A percentile compares a stretch with the other conserved stretches of the same genome.
Conservation (phyloP, 2,113 vertebrate species). For the Heterocephalus glaber region DNA sequence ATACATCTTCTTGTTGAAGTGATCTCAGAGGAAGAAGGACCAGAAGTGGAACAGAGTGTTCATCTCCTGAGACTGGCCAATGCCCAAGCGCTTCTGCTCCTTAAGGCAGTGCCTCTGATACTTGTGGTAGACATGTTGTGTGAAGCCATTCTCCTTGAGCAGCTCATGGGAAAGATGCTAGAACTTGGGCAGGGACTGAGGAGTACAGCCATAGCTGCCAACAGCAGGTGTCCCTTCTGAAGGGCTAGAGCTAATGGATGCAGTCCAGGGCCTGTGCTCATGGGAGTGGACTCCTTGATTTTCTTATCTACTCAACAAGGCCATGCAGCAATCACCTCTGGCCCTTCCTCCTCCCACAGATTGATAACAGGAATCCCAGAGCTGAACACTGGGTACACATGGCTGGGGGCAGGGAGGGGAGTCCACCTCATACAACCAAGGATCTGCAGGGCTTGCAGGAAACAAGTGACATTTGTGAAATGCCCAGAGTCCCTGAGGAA, state of each 20-base stretch:
- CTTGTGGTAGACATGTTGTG: slow-evolving; percentile 99
- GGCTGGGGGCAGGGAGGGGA: not conserved
- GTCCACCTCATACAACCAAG: too few species aligned
- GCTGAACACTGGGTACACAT: not conserved
- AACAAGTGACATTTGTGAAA: not conserved
- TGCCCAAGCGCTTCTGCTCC: slow-evolving; percentile 98
- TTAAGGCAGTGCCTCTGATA: slow-evolving; percentile 99
- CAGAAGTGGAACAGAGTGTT: slow-evolving; percentile 99
- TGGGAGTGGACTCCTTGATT: slow-evolving; percentile 89
- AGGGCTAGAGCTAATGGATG: slow-evolving; percentile 98
- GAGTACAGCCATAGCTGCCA: slow-evolving; percentile 95
- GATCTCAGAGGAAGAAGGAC: slow-evolving; percentile 99
- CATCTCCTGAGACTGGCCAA: slow-evolving; percentile 99
- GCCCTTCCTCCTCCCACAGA: not conserved
- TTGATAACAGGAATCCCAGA: not conserved
- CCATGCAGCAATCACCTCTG: not conserved
- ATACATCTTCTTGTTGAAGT: slow-evolving; percentile 99
- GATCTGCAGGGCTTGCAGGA: not conserved
- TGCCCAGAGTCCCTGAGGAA: not conserved
- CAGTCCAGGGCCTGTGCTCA: slow-evolving; percentile 95
- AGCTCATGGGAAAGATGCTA: slow-evolving; percentile 98
- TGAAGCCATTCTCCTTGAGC: slow-evolving; percentile 99
- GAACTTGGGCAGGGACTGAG: slow-evolving; percentile 98
- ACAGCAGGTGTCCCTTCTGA: slow-evolving; percentile 93
- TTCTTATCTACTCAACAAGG: not conserved